Conservation (phyloP, 2,888 invertebrate species). For the Cecidostiba fungosa region DNA sequence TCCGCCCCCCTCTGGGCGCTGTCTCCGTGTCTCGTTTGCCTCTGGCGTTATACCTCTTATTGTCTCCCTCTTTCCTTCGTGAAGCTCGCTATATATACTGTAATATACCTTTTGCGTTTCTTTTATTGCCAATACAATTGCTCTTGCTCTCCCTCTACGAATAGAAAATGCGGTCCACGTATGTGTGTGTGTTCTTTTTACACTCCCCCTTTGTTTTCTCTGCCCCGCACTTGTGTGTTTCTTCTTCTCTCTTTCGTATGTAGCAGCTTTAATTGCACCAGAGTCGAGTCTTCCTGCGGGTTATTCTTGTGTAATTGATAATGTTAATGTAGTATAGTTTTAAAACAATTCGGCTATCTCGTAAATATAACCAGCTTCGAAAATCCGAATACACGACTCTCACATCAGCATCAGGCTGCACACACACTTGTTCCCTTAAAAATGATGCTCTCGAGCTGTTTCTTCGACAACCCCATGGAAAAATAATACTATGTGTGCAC, state of each 20-base stretch:
- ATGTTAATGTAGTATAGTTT: too few relatives aligned
- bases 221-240: too few relatives aligned
- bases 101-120: slow-evolving; percentile 30
- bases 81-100: background rate
- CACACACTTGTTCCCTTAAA: slow-evolving; percentile 5
- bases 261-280: background rate
- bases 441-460: background rate
- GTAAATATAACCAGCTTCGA: too few relatives aligned
- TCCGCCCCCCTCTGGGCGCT: slow-evolving; percentile 50
- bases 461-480: slow-evolving; percentile 42
- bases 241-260: too few relatives aligned
- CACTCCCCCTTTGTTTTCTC: too few relatives aligned
- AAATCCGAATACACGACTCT: background rate
- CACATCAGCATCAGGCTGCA: background rate
- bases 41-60: slow-evolving; percentile 28
- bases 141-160: background rate
- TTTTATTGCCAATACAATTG: slow-evolving; percentile 18
- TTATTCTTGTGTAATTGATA: too few relatives aligned
- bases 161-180: background rate
- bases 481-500: slow-evolving; percentile 52
- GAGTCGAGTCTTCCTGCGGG: background rate
- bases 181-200: background rate
- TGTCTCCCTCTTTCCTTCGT: slow-evolving; percentile 22
- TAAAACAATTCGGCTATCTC: too few relatives aligned
- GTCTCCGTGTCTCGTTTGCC: slow-evolving; percentile 51